Percentiles rank a stretch among this genome's conserved stretches.
These are phyloP conservation scores for Ammodytes marinus DNA, from an alignment of 2,113 vertebrate genomes.

Conservation along the genomic window DNA sequence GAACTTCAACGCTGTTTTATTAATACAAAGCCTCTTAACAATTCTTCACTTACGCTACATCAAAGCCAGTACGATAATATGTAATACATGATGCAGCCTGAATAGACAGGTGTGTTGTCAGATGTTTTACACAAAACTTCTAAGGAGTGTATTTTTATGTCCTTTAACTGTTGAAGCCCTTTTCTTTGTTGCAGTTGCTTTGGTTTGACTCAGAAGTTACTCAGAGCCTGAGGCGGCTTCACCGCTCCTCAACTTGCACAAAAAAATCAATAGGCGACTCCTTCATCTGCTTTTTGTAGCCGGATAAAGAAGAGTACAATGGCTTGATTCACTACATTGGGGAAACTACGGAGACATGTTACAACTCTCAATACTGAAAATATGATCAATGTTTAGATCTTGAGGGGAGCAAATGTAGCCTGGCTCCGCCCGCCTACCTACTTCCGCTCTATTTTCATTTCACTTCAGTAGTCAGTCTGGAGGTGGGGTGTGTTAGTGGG, in stretches of 20 bases:
- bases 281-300: slow-evolving; percentile 50
- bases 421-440: too few relatives aligned
- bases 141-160: background rate
- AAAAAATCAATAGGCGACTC: slow-evolving; percentile 59
- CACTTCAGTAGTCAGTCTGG: too few relatives aligned
- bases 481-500: too few relatives aligned
- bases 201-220: slow-evolving; percentile 58
- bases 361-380: slow-evolving; percentile 22
- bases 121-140: slow-evolving; percentile 7
- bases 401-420: background rate
- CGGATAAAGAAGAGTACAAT: slow-evolving; percentile 30
- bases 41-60: background rate
- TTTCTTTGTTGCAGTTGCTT: slow-evolving; percentile 21
- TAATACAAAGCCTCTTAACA: background rate
- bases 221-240: slow-evolving; percentile 51
- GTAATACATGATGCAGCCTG: background rate
- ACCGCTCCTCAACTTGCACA: slow-evolving; percentile 37
- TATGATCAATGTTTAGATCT: slow-evolving; percentile 21
- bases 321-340: background rate
- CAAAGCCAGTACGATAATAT: background rate
- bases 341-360: slow-evolving; percentile 3
- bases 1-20: background rate
- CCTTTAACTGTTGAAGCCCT: slow-evolving; percentile 21
- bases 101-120: background rate
- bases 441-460: too few relatives aligned